These are phyloP conservation scores for Stenichneumon culpator DNA, from an alignment of 2,888 invertebrate species.

Conservation along the genomic window DNA sequence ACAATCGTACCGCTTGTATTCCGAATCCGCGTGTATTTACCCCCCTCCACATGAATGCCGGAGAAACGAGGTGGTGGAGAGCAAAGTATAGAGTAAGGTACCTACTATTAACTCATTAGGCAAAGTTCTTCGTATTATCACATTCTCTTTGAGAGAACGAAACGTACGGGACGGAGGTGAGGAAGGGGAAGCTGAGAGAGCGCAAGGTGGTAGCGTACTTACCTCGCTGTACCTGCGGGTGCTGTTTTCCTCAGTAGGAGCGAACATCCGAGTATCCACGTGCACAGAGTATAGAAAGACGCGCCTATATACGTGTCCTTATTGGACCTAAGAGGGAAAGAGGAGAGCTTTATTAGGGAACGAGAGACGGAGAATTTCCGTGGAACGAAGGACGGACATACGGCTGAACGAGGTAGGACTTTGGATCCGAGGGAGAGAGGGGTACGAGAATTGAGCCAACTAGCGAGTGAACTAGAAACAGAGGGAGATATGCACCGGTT, in stretches of 20 bases:
- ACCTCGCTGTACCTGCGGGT: slow-evolving; percentile 70
- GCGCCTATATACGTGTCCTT: slow-evolving; percentile 21
- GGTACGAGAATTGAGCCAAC: slow-evolving; percentile 40
- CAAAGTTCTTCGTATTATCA: slow-evolving; percentile 76
- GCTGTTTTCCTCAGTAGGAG: slow-evolving; percentile 46
- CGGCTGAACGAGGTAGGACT: slow-evolving; percentile 46
- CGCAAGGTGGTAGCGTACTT: slow-evolving; percentile 31
- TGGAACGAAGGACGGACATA: slow-evolving; percentile 24
- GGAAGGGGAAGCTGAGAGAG: neutral
- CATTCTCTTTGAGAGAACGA: slow-evolving; percentile 81
- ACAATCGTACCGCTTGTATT: neutral
- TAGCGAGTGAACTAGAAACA: slow-evolving; percentile 54
- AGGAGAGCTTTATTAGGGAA: slow-evolving; percentile 62
- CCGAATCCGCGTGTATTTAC: slow-evolving; percentile 45
- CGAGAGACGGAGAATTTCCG: slow-evolving; percentile 44
- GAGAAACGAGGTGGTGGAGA: slow-evolving; percentile 54
- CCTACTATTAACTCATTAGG: slow-evolving; percentile 84
- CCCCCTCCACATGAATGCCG: slow-evolving; percentile 14
- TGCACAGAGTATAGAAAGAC: slow-evolving; percentile 15
- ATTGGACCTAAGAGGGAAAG: slow-evolving; percentile 45
- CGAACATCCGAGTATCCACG: neutral
- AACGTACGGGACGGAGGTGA: slow-evolving; percentile 29
- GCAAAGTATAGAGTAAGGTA: slow-evolving; percentile 71
- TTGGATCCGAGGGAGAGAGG: slow-evolving; percentile 33
- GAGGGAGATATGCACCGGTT: slow-evolving; percentile 30